Evolutionary conservation across 1,140 invertebrate species (phyloP).

Genomic region (Euglossa dilemma): DNA sequence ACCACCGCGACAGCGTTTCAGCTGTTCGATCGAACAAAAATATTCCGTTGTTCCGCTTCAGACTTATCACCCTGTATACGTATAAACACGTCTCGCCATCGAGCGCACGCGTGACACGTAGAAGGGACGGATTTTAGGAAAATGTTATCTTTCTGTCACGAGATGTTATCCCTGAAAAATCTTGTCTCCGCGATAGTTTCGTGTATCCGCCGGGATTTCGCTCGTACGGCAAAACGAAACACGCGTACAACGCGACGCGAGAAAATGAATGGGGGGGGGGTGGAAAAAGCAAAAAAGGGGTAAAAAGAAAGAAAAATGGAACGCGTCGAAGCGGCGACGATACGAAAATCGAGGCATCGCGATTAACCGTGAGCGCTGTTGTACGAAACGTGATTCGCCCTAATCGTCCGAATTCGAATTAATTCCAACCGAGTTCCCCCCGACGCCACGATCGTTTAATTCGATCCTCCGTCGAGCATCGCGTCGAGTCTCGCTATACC

Average conservation of each 20-base stretch:
- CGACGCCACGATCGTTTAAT: constrained; percentile 55
- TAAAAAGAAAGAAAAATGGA: too few relatives aligned
- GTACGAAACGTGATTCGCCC: constrained; percentile 53
- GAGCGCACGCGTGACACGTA: not conserved
- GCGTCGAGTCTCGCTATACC: constrained; percentile 37
- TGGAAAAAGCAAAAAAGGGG: not conserved
- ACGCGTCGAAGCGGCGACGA: too few relatives aligned
- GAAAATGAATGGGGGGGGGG: not conserved
- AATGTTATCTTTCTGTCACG: constrained; percentile 49
- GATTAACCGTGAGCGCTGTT: constrained; percentile 36
- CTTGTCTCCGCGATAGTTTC: constrained; percentile 21
- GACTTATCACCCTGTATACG: not conserved
- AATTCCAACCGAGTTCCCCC: constrained; percentile 36
- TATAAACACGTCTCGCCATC: constrained; percentile 19
- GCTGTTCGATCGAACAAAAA: not conserved
- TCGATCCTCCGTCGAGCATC: constrained; percentile 67
- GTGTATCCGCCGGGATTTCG: constrained; percentile 33
- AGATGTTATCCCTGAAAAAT: constrained; percentile 51
- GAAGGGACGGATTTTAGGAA: constrained; percentile 7
- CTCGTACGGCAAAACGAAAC: constrained; percentile 1
- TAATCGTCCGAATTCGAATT: constrained; percentile 64
- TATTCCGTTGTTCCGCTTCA: not conserved
- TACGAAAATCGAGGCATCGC: not conserved
- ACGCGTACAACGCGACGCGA: too few relatives aligned
- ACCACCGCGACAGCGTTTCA: not conserved